phyloP scores from a whole-genome alignment of 2,888 invertebrate species.

The Troides oblongomaculatus region DNA sequence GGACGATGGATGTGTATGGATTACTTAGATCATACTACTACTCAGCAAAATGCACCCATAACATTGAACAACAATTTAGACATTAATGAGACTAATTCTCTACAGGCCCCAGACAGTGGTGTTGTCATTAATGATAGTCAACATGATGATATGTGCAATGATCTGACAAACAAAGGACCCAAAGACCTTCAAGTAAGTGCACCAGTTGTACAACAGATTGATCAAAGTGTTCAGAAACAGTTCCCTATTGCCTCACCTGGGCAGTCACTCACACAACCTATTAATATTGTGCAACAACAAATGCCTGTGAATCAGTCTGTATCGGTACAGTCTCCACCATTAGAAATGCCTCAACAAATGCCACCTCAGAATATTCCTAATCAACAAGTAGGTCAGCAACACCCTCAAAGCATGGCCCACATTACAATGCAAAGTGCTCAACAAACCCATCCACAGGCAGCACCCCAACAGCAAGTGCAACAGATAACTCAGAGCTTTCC shows the following conservation, averaged over 20 bases:
- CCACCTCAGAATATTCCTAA: constrained; percentile 64
- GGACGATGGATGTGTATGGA: constrained; percentile 98
- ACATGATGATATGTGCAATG: constrained; percentile 74
- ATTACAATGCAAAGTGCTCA: constrained; percentile 71
- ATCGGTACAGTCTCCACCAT: constrained; percentile 74
- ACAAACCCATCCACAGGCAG: constrained; percentile 60
- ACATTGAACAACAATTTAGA: constrained; percentile 75
- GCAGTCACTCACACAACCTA: constrained; percentile 74
- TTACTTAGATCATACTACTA: constrained; percentile 90
- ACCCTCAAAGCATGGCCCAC: constrained; percentile 77
- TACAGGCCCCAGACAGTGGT: constrained; percentile 76
- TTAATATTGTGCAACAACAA: constrained; percentile 69
- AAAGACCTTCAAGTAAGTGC: constrained; percentile 74
- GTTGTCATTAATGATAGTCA: constrained; percentile 76
- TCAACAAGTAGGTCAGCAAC: constrained; percentile 72
- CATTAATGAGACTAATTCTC: constrained; percentile 59
- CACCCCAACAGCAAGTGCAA: constrained; percentile 73
- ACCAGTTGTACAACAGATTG: constrained; percentile 69
- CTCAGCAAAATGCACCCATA: constrained; percentile 74
- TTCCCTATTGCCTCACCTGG: constrained; percentile 78
- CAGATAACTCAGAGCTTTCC: constrained; percentile 78
- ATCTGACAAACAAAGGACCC: constrained; percentile 72
- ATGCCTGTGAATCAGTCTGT: constrained; percentile 71
- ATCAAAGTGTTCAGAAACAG: constrained; percentile 73
- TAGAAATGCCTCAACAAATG: constrained; percentile 77